A percentile compares a stretch with the other conserved stretches of the same genome.
Evolutionary conservation across 2,113 vertebrate species (phyloP).

Genomic region (Oostethus manadensis): DNA sequence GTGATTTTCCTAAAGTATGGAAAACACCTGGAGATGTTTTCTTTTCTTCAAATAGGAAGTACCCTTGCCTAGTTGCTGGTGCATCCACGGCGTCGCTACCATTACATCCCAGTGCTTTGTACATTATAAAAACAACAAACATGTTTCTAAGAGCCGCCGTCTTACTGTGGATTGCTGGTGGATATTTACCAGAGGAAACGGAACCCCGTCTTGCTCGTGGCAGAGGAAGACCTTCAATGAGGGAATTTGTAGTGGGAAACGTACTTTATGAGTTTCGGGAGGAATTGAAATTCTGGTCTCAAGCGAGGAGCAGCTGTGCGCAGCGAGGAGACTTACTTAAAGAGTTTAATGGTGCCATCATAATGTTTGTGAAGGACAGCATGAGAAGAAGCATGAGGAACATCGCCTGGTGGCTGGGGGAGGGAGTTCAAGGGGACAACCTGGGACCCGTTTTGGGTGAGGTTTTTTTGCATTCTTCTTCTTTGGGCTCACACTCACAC

Average conservation of each 20-base stretch:
- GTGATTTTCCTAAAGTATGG: constrained; percentile 73
- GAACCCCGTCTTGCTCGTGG: constrained; percentile 4
- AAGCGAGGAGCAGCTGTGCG: constrained; percentile 56
- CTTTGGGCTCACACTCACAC: no score
- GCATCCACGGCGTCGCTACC: constrained; percentile 13
- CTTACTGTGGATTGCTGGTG: constrained; percentile 54
- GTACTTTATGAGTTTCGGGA: constrained; percentile 57
- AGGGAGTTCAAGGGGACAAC: background rate
- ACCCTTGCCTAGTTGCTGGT: constrained; percentile 25
- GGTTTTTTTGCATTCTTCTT: constrained; percentile 9
- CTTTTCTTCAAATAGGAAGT: constrained; percentile 45
- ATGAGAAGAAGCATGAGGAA: constrained; percentile 4
- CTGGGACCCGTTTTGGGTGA: constrained; percentile 39
- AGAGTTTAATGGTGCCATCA: constrained; percentile 20
- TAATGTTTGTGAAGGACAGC: constrained; percentile 40
- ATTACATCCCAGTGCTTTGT: constrained; percentile 25
- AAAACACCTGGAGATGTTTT: constrained; percentile 60
- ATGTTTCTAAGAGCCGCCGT: constrained; percentile 18
- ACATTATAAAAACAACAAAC: constrained; percentile 39
- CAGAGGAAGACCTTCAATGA: background rate
- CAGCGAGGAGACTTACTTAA: constrained; percentile 56
- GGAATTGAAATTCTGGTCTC: constrained; percentile 43
- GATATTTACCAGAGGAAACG: constrained; percentile 21
- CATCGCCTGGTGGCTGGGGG: constrained; percentile 67
- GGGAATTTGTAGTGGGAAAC: constrained; percentile 36